Evolutionary conservation across 2,888 invertebrate species (phyloP).

Genomic region (Octodonta nipae): DNA sequence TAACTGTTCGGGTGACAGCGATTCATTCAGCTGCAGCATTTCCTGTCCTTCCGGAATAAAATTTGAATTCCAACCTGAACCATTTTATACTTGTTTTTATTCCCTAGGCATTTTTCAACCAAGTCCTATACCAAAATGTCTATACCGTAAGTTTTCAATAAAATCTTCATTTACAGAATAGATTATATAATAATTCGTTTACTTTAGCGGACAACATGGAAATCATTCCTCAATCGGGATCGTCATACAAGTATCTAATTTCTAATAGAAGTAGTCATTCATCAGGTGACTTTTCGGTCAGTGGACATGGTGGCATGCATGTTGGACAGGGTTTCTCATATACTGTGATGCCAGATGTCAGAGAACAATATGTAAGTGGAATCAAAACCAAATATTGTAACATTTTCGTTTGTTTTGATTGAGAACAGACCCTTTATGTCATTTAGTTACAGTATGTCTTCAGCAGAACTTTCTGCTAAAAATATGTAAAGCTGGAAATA

Average conservation of each 20-base stretch:
- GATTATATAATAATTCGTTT: background rate
- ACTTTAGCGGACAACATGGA: background rate
- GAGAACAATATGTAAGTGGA: background rate
- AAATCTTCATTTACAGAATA: background rate
- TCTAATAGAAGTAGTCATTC: too few species aligned
- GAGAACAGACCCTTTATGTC: too few species aligned
- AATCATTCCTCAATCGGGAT: background rate
- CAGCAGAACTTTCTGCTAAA: too few species aligned
- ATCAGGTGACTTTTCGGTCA: too few species aligned
- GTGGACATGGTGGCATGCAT: too few species aligned
- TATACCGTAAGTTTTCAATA: slow-evolving; percentile 41
- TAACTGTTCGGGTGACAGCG: slow-evolving; percentile 51
- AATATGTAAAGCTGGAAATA: too few species aligned
- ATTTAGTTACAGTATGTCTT: too few species aligned
- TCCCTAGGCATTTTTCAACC: slow-evolving; percentile 53
- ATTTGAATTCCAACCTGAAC: slow-evolving; percentile 48
- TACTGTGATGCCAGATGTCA: background rate
- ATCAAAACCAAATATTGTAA: too few species aligned
- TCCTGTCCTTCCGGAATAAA: slow-evolving; percentile 51
- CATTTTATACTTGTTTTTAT: slow-evolving; percentile 53
- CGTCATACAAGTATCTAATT: background rate
- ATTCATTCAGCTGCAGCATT: slow-evolving; percentile 49
- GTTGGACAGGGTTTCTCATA: too few species aligned
- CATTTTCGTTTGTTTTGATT: too few species aligned
- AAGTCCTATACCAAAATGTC: slow-evolving; percentile 58